Base-by-base conservation (phyloP, 1,140 invertebrate species). In the Hyposmocoma kahamanoa region DNA sequence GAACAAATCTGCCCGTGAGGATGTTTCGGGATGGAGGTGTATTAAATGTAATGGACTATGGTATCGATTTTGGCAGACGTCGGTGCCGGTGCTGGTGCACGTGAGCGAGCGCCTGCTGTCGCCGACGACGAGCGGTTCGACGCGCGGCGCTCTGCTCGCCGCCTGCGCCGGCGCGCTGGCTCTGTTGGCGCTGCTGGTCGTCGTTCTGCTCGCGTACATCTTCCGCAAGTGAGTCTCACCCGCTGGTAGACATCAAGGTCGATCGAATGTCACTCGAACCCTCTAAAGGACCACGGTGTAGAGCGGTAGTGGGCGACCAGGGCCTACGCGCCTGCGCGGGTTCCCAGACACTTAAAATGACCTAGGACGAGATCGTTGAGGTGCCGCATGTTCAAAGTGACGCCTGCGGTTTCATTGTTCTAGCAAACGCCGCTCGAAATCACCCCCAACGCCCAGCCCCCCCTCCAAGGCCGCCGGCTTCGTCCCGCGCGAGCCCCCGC, bases 1-100 rank as follows among this genome's bases (percentile, higher is more conserved):
- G n/a, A n/a, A n/a, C n/a, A n/a, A n/a, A n/a, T n/a, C n/a, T n/a
- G n/a, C n/a, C n/a, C n/a, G n/a, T n/a, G n/a, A n/a, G n/a, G n/a
- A n/a, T n/a, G n/a, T n/a, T n/a, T n/a, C n/a, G n/a, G n/a, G n/a
- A n/a, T n/a, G n/a, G n/a, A n/a, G n/a, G n/a, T n/a, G n/a, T n/a
- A n/a, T n/a, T n/a, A n/a, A n/a, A n/a, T n/a, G n/a, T n/a, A n/a
- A n/a, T n/a, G n/a, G n/a, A n/a, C n/a, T n/a, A n/a, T n/a, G n/a
- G n/a, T n/a, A n/a, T n/a, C n/a, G n/a, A n/a, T n/a, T n/a, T n/a
- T n/a, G 26, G 19, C 70, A 92, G 91, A 80, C 91, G 4, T 92
- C 91, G 53, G 93, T 94, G 41, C 93, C 93, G 1, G 90, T 95
- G 1, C 91, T 91, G 30, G 90, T 95, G 22, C 91, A 92, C 59